Percentiles rank a stretch among this genome's conserved stretches.
Conservation (phyloP, 2,113 vertebrate species). For the Isurus oxyrinchus region DNA sequence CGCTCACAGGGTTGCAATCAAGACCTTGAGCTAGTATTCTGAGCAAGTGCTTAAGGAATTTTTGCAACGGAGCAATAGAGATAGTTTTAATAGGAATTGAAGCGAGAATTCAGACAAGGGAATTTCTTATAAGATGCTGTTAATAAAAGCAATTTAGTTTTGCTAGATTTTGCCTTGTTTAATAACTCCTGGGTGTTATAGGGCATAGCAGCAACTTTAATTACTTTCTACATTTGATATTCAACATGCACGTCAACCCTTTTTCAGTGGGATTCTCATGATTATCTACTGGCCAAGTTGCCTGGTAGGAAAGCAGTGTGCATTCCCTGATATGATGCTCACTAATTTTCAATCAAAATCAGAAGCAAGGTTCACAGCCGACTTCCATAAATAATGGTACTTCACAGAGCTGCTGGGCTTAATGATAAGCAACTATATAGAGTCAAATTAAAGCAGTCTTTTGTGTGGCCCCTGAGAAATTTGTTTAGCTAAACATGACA, state of each 20-base stretch:
- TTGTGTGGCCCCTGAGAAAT: slow-evolving; percentile 68
- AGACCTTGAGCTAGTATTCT: background rate
- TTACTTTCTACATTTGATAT: slow-evolving; percentile 49
- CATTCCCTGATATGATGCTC: slow-evolving; percentile 61
- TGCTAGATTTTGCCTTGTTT: slow-evolving; percentile 41
- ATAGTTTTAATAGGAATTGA: background rate
- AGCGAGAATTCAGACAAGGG: slow-evolving; percentile 9
- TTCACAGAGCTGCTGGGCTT: slow-evolving; percentile 64
- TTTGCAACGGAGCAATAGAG: background rate
- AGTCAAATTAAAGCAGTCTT: slow-evolving; percentile 66
- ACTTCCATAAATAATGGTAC: slow-evolving; percentile 72
- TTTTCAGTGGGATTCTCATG: slow-evolving; percentile 52
- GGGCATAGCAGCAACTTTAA: slow-evolving; percentile 42
- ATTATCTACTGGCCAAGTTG: slow-evolving; percentile 49
- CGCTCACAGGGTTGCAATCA: background rate
- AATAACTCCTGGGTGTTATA: slow-evolving; percentile 52
- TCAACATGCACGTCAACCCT: slow-evolving; percentile 44
- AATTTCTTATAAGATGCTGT: background rate
- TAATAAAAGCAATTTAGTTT: background rate
- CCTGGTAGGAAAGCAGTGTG: slow-evolving; percentile 57
- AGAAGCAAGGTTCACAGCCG: slow-evolving; percentile 48
- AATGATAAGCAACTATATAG: slow-evolving; percentile 76
- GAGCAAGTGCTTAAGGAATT: background rate
- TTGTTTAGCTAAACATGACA: slow-evolving; percentile 70
- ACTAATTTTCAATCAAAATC: slow-evolving; percentile 69